Base-by-base conservation (phyloP, 2,113 vertebrate genomes). In the Meleagris gallopavo region DNA sequence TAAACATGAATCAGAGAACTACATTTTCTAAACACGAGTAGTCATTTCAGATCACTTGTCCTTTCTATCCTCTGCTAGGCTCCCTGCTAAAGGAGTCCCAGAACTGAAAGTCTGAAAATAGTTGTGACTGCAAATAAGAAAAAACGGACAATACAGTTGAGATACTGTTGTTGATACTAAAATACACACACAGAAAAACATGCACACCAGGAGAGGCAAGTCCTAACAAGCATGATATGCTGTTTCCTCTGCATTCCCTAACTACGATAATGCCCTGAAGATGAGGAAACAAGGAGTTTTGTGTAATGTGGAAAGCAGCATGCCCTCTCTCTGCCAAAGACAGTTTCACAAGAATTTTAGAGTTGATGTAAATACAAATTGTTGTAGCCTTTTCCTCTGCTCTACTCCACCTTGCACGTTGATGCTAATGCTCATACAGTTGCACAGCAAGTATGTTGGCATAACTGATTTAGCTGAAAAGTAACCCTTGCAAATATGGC, bases 401-500 rank as follows among this genome's bases (percentile, higher is more conserved):
- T 22, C 27, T 64, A 10, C 61, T 60, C 54, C 69, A 78, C 57
- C 46, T 82, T 0, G 0, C 30, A 67, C 9, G 24, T 3, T 16
- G 48, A 77, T 40, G 15, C 43, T 8, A 66, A 77, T 1, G 17
- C 70, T 70, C 45, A 43, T 0, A 6, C 29, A 76, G 50, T 43
- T 81, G 70, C 62, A 30, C 0, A 70, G n/a, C 0, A 0, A 32
- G 40, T 8, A 6, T 2, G 20, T 2, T 65, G 22, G 84, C 22
- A 25, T 38, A 80, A 66, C 11, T 65, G 60, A 76, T 17, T 9
- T 29, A 73, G 69, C 13, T 65, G 61, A 46, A 84, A 93, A 81
- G 78, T 15, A 96, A 78, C 17, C 15, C 45, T 85, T 54, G 41
- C 61, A 78, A 66, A 80, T 87, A 52, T 1, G 29, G 45, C 62